Evolutionary conservation across 1,140 invertebrate species (phyloP), one percentile per base, ranked within the genome.

Genomic region (Aleiodes sp.): DNA sequence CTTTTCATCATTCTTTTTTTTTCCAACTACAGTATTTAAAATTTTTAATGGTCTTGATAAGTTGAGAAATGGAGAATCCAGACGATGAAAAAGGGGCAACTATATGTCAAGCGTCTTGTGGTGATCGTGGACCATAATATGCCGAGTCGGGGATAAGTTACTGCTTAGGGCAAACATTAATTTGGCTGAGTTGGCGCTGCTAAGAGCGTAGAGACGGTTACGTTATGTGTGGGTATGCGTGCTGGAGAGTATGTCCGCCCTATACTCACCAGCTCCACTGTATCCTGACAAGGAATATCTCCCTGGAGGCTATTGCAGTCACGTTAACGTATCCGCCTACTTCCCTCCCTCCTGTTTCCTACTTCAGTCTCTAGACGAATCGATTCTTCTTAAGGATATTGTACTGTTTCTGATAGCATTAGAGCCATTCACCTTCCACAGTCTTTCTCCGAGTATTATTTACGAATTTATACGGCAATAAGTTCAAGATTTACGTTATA

Each of bases 81-180:
- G n/a, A n/a, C 37, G 37, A 39, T 39, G 37, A 9, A 9, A 52
- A 24, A 1, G 14, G 19, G 43, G 4, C 19, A 21, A 9, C 31
- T 2, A 33, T 33, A 33, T 33, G 31, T 33, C 31, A 33, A 33
- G 12, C 1, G 12, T 33, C 7, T 14, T 52, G 72, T 67, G 72
- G 70, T 75, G 80, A 82, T 80, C 78, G 78, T 75, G 73, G 71
- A 64, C 74, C 74, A 80, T 82, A 81, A 82, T 82, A 77, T 78
- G 80, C 73, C 69, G 74, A 63, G 59, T 59, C 75, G 65, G 29
- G 75, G 79, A 79, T 83, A 83, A 84, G 77, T 83, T 83, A 83
- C 77, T 76, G 78, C 74, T 21, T 74, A 76, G 76, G 78, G 82
- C 77, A 77, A 67, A 70, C 81, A 84, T 84, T 84, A 83, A 83